Conservation (phyloP, 2,797 vertebrate genomes). For the Catostomus latipinnis region DNA sequence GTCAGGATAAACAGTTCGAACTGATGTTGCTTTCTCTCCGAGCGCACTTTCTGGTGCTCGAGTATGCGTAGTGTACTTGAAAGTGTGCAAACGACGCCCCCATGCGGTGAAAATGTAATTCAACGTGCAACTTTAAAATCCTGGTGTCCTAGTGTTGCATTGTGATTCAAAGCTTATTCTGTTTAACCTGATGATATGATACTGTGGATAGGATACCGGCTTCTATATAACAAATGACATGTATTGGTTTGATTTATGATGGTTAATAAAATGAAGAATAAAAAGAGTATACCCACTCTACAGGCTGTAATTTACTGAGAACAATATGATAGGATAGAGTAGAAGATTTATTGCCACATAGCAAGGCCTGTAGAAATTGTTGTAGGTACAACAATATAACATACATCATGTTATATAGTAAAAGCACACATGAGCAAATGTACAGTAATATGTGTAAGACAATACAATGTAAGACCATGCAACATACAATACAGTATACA, state of each 20-base stretch:
- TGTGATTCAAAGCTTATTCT: not conserved
- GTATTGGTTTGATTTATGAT: not conserved
- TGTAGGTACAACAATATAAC: too few relatives aligned
- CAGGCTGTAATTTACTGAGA: too few relatives aligned
- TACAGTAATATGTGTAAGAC: too few relatives aligned
- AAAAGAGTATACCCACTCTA: not conserved
- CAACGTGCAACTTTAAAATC: not conserved
- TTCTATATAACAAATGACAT: not conserved
- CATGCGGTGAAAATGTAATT: conserved; percentile 66
- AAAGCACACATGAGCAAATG: too few relatives aligned
- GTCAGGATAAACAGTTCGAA: conserved; percentile 83
- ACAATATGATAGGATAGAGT: too few relatives aligned
- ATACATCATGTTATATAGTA: too few relatives aligned
- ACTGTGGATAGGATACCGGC: conserved; percentile 10
- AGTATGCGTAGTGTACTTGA: conserved; percentile 13
- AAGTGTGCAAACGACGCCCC: conserved; percentile 72
- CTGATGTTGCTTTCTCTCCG: conserved; percentile 71
- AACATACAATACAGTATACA: too few relatives aligned
- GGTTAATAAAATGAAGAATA: not conserved
- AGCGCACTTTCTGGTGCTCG: conserved; percentile 67
- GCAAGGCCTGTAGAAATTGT: too few relatives aligned
- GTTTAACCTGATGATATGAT: not conserved
- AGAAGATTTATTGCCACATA: too few relatives aligned
- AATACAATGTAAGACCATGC: too few relatives aligned
- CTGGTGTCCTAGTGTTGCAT: not conserved